These are phyloP conservation scores for Steinernema scapterisci DNA, from an alignment of 2,888 invertebrate genomes.

Conservation along the genomic window DNA sequence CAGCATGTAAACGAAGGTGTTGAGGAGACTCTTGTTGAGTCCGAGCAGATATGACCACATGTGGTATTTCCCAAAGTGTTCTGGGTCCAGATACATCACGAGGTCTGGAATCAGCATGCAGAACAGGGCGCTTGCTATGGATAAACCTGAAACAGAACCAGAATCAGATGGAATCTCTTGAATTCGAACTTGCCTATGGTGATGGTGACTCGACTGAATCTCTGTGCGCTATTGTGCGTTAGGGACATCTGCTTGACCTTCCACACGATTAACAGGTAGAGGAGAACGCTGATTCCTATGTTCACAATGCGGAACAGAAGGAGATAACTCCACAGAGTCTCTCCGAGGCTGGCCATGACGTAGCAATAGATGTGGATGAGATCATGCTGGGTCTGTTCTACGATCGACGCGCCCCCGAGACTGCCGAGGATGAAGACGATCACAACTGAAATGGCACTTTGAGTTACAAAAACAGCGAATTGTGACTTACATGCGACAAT, in stretches of 20 bases:
- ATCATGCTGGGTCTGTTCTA: neutral
- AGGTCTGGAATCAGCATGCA: neutral
- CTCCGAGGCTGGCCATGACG: neutral
- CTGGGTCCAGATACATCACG: neutral
- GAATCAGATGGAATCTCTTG: no score
- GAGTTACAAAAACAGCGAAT: no score
- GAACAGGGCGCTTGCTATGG: neutral
- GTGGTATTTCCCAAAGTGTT: neutral
- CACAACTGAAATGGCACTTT: neutral
- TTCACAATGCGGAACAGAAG: neutral
- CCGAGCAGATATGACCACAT: conserved; percentile 2
- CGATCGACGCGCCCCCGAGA: neutral
- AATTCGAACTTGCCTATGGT: neutral
- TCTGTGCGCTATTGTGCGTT: neutral
- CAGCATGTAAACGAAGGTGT: neutral
- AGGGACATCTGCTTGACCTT: neutral
- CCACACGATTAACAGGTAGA: neutral
- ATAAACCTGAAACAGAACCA: neutral
- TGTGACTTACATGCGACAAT: neutral
- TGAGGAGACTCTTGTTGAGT: neutral
- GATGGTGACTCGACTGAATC: neutral
- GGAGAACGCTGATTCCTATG: neutral
- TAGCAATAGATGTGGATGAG: neutral
- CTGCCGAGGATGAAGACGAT: neutral
- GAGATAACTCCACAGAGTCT: neutral